These are phyloP conservation scores for Trialeurodes vaporariorum DNA, from an alignment of 1,140 invertebrate genomes.

Conservation along the genomic window DNA sequence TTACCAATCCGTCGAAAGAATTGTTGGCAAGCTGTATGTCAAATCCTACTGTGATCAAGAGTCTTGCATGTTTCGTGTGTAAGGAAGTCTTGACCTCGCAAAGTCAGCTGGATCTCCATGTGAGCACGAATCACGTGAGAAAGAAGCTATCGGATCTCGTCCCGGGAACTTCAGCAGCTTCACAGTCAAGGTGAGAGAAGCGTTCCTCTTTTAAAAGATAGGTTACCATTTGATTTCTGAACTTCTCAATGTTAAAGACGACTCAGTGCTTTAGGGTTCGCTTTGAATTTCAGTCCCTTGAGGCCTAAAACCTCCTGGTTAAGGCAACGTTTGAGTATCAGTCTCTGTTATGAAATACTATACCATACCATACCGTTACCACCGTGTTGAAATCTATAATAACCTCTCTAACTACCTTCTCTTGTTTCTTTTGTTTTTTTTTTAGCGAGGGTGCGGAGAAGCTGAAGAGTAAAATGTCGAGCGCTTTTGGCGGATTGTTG, in stretches of 20 bases:
- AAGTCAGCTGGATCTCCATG: slow-evolving; percentile 9
- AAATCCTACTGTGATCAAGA: not conserved
- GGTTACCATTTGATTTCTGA: no score
- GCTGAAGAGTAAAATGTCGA: slow-evolving; percentile 26
- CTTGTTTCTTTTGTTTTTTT: slow-evolving; percentile 6
- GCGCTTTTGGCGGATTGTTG: slow-evolving; percentile 24
- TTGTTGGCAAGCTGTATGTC: not conserved
- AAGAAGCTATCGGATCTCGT: not conserved
- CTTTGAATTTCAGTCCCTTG: no score
- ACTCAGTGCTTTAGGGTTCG: no score
- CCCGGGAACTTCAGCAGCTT: not conserved
- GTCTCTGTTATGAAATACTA: no score
- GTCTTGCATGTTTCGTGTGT: slow-evolving; percentile 14
- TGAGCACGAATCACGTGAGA: not conserved
- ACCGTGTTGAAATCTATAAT: no score
- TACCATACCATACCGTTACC: no score
- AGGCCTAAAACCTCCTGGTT: no score
- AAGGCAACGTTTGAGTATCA: no score
- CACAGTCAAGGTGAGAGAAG: no score
- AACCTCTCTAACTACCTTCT: not conserved
- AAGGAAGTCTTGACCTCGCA: slow-evolving; percentile 14
- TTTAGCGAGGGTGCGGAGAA: slow-evolving; percentile 18
- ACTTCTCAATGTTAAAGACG: no score
- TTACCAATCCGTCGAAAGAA: not conserved
- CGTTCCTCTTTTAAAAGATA: no score